Evolutionary conservation across 1,140 invertebrate species (phyloP).

Genomic region (Rhynchophorus ferrugineus): DNA sequence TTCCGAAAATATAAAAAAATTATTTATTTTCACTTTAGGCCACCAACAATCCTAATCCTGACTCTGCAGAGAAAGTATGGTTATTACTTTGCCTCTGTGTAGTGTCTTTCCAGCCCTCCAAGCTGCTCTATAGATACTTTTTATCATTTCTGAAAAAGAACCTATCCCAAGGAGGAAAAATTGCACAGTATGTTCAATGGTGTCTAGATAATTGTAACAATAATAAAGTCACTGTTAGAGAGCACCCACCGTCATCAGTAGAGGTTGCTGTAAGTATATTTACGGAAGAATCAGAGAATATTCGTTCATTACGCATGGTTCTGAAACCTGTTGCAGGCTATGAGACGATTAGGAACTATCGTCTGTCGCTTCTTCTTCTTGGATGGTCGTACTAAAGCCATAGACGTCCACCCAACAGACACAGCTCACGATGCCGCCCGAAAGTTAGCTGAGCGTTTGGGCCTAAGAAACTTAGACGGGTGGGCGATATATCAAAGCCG

Average conservation of each 20-base stretch:
- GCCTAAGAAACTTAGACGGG: conserved; percentile 74
- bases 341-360: conserved; percentile 83
- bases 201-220: conserved; percentile 88
- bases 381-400: conserved; percentile 90
- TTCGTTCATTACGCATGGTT: no score
- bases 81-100: conserved; percentile 79
- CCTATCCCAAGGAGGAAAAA: conserved; percentile 59
- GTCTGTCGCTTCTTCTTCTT: conserved; percentile 93
- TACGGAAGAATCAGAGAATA: no score
- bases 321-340: conserved; percentile 66
- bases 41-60: conserved; percentile 75
- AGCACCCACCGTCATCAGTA: conserved; percentile 81
- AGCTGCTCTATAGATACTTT: conserved; percentile 74
- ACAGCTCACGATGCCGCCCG: conserved; percentile 84
- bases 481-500: conserved; percentile 90
- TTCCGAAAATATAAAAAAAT: neutral
- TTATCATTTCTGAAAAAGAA: conserved; percentile 72
- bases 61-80: conserved; percentile 79
- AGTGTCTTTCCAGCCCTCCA: conserved; percentile 88
- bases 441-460: conserved; percentile 83
- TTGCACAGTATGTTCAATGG: conserved; percentile 85
- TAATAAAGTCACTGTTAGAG: conserved; percentile 70
- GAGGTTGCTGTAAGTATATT: conserved; percentile 77
- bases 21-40: conserved; percentile 46
- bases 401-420: conserved; percentile 90